These are phyloP conservation scores for Colinus virginianus DNA, from an alignment of 2,113 vertebrate species.

Conservation along the genomic window DNA sequence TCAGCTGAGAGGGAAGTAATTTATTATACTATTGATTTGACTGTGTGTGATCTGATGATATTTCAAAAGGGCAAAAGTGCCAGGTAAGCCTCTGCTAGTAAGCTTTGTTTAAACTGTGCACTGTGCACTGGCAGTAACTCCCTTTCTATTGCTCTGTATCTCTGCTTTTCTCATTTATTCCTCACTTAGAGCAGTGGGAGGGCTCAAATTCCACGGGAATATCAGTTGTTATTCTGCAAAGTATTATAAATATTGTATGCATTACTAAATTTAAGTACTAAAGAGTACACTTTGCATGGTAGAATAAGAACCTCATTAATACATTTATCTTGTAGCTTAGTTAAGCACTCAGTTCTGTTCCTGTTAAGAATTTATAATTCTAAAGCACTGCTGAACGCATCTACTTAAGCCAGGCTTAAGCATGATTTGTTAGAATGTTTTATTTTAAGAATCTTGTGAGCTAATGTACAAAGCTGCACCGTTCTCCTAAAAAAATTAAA, in stretches of 20 bases:
- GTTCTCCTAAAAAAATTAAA: not conserved
- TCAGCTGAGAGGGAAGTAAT: not conserved
- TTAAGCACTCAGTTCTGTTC: not conserved
- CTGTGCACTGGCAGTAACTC: not conserved
- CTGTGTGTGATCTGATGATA: rapidly evolving
- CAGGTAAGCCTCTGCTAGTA: not conserved
- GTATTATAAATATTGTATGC: not conserved
- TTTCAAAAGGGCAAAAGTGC: not conserved
- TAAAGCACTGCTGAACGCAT: not conserved
- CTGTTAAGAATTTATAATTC: not conserved
- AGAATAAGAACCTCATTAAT: not conserved
- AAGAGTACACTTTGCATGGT: not conserved
- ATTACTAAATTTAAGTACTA: not conserved
- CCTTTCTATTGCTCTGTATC: not conserved
- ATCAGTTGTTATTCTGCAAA: not conserved
- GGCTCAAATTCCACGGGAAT: not conserved
- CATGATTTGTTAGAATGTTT: not conserved
- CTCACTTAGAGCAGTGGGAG: not conserved
- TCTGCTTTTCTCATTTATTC: rapidly evolving
- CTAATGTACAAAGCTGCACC: not conserved
- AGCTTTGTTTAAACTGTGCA: not conserved
- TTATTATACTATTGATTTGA: not conserved
- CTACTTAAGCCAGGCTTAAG: not conserved
- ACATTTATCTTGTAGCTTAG: not conserved
- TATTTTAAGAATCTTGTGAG: not conserved